Evolutionary conservation across 2,797 vertebrate genomes (phyloP), one percentile per base, ranked within the genome.

Genomic region (Pseudopleuronectes americanus): DNA sequence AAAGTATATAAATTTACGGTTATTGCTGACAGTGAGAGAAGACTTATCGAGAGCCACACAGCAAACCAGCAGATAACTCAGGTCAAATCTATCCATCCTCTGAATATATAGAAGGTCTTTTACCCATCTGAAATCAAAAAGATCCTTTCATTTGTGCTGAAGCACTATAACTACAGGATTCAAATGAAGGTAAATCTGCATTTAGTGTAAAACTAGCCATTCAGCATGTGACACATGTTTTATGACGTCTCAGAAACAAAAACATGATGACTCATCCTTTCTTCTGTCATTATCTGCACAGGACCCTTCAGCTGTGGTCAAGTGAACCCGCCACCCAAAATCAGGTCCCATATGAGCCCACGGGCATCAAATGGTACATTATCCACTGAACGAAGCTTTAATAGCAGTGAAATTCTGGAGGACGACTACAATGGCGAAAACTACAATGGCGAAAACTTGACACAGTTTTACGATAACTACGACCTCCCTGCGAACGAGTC

Each of bases 221-320:
- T 33, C 0, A 66, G 14, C 23, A 49, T 12, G 8, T 49, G 33
- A 36, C 13, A 14, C 4, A 16, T 26, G 26, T 26, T 26, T 26
- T 26, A 26, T 6, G 26, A 26, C 26, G 26, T 26, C 26, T 26
- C 26, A 6, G 12, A 13, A 9, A 51, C 2, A 41, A n/a, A 56
- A 70, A 22, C 36, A 1, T 0, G 53, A 47, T 16, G 4, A 17
- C 6, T 53, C 1, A 19, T 1, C 56, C 3, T 74, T 57, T 63
- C 0, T 38, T 54, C 68, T 48, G 8, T 5, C 22, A 13, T 48
- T 49, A 19, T 19, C 45, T 19, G 13, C 62, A 6, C 83, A 94
- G 93, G 9, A 26, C 41, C 36, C 0, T 93, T 92, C 79, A 89
- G 93, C 67, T 95, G 94, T 57, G 94, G 94, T 19, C 71, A 4